Evolutionary conservation across 2,797 vertebrate species (phyloP), one percentile per base, ranked within the genome.

Genomic region (Luscinia megarhynchos): DNA sequence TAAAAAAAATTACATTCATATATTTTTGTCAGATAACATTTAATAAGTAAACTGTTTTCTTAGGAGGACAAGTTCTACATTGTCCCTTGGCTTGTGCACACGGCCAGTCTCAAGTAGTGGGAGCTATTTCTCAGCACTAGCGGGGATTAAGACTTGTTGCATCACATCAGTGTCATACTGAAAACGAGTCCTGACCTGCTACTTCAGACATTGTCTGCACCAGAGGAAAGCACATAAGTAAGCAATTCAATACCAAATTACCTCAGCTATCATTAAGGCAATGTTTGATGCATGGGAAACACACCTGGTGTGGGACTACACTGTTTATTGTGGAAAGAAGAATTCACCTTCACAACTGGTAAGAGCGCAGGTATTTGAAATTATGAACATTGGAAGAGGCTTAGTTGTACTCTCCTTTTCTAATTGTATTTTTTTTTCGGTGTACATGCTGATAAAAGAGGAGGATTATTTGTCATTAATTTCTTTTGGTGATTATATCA

Each of bases 241-340:
- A 86, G 89, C 63, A 94, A 40, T 86, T 81, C 76, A 78, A 76
- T 86, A 79, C 48, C 55, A 61, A 48, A 94, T 92, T 86, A 90
- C 53, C 84, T 94, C 90, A 94, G 58, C 74, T 26, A 32, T 75
- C 75, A 64, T 84, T 83, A 89, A 84, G 32, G 38, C 53, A 30
- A 68, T 77, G 50, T 69, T 30, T 90, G 83, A 93, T 74, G 70
- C 91, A 70, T 38, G 64, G 63, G 66, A 96, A 95, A 69, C 55
- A 55, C 72, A 79, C 22, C 62, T 77, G 38, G 29, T 69, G 18
- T 69, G 38, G 67, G 40, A 72, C 40, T 81, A 24, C 24, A 30
- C 19, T 83, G 46, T 61, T 76, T 17, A 55, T 36, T 40, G 82
- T 16, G 27, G 75, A 58, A 90, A 83, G 67, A 77, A 82, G 54